Percentiles rank a stretch among this genome's conserved stretches.
Evolutionary conservation across 2,888 invertebrate species (phyloP).

Genomic region (Artemia sp.): DNA sequence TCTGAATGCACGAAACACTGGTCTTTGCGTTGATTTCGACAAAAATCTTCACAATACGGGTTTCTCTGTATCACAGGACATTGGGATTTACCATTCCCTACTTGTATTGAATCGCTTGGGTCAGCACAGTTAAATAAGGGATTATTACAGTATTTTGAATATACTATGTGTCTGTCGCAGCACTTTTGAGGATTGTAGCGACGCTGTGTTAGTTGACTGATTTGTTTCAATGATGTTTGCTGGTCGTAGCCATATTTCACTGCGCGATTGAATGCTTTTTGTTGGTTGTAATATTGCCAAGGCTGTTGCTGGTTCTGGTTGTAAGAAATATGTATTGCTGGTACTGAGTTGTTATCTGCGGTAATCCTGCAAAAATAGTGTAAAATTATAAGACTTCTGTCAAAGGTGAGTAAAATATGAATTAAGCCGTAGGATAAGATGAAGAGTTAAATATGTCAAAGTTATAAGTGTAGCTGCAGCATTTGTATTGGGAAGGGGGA

Average conservation of each 20-base stretch:
- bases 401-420: no score
- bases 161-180: not conserved
- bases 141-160: slow-evolving; percentile 1
- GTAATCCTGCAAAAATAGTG: not conserved
- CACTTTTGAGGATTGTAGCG: not conserved
- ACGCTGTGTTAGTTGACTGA: not conserved
- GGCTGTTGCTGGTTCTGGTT: slow-evolving; percentile 1
- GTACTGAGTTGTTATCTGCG: not conserved
- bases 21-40: not conserved
- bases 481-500: no score
- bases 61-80: not conserved
- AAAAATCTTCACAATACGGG: not conserved
- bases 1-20: slow-evolving; percentile 13
- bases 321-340: not conserved
- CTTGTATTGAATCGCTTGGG: not conserved
- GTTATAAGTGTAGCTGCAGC: no score
- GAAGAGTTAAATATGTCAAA: no score
- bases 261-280: not conserved
- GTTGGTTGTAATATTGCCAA: not conserved
- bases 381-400: no score
- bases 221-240: not conserved
- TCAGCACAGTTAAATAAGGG: not conserved
- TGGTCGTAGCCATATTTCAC: not conserved
- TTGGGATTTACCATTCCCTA: not conserved
- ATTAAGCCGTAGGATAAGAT: no score